A percentile compares a stretch with the other conserved stretches of the same genome.
Conservation (phyloP, 2,113 vertebrate species). For the Orthochromis malagaraziensis region DNA sequence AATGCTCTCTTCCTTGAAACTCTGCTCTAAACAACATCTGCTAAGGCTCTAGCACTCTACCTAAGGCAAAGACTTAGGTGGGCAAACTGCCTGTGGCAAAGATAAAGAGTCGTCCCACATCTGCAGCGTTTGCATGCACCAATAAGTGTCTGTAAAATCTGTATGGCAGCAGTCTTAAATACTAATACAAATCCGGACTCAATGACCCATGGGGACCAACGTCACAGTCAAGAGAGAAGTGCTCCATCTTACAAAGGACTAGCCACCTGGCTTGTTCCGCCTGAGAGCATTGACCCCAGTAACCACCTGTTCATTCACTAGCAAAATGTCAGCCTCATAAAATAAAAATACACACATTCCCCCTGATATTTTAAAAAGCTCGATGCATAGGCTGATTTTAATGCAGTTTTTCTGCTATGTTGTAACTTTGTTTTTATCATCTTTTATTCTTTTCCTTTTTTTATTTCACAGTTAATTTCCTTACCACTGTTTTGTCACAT, state of each 20-base stretch:
- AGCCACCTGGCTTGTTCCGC: not conserved
- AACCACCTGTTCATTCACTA: not conserved
- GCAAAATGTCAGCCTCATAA: constrained; percentile 24
- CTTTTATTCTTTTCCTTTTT: not conserved
- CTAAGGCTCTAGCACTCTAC: not conserved
- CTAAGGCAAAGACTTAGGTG: not conserved
- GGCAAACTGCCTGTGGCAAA: not conserved
- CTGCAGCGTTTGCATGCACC: not conserved
- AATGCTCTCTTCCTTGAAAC: not conserved
- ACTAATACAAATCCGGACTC: not conserved
- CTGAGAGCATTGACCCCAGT: not conserved
- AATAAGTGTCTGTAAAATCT: not conserved
- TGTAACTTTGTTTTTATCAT: not conserved
- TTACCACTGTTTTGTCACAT: not conserved
- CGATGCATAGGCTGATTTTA: not conserved
- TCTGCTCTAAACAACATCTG: not conserved
- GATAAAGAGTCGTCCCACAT: not conserved
- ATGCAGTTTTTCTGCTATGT: not conserved
- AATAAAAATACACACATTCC: not conserved
- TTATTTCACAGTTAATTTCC: not conserved
- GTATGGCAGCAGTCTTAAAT: not conserved
- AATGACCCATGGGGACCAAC: not conserved
- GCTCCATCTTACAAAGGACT: not conserved
- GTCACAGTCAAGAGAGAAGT: not conserved
- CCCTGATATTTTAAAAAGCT: not conserved